These are phyloP conservation scores for Platyrinchus mystaceus DNA, from an alignment of 2,797 vertebrate genomes.

Conservation along the genomic window DNA sequence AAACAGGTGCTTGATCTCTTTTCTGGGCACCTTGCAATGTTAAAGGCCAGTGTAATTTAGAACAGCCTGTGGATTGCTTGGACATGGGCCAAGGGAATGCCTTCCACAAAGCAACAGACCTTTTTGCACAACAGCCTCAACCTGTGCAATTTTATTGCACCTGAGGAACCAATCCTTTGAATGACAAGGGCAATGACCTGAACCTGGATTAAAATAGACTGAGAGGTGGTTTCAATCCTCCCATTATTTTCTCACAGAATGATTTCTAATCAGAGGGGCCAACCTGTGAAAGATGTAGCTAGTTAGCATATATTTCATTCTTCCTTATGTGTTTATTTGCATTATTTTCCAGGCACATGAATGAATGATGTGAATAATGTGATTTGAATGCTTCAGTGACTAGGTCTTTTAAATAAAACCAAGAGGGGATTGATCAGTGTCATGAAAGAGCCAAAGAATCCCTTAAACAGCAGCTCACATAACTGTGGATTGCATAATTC, in stretches of 20 bases:
- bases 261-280: slow-evolving; percentile 46
- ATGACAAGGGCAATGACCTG: background rate
- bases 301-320: slow-evolving; percentile 63
- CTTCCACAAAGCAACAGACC: background rate
- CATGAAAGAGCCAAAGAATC: slow-evolving; percentile 61
- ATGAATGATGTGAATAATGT: slow-evolving; percentile 32
- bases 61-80: background rate
- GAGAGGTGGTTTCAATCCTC: slow-evolving; percentile 61
- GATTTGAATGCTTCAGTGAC: slow-evolving; percentile 46
- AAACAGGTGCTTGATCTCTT: slow-evolving; percentile 15
- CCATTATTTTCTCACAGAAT: slow-evolving; percentile 38
- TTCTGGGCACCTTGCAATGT: background rate
- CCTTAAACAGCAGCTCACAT: slow-evolving; percentile 68
- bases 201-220: slow-evolving; percentile 53
- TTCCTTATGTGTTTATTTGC: slow-evolving; percentile 53
- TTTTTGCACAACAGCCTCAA: background rate
- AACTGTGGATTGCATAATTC: slow-evolving; percentile 74
- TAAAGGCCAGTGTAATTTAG: slow-evolving; percentile 3
- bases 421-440: slow-evolving; percentile 53
- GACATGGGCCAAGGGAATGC: background rate
- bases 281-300: slow-evolving; percentile 60
- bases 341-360: slow-evolving; percentile 58
- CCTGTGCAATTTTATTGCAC: slow-evolving; percentile 2
- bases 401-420: slow-evolving; percentile 54
- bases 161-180: slow-evolving; percentile 1